Base-by-base conservation (phyloP, 2,888 invertebrate genomes). In the Meandrusa payeni region DNA sequence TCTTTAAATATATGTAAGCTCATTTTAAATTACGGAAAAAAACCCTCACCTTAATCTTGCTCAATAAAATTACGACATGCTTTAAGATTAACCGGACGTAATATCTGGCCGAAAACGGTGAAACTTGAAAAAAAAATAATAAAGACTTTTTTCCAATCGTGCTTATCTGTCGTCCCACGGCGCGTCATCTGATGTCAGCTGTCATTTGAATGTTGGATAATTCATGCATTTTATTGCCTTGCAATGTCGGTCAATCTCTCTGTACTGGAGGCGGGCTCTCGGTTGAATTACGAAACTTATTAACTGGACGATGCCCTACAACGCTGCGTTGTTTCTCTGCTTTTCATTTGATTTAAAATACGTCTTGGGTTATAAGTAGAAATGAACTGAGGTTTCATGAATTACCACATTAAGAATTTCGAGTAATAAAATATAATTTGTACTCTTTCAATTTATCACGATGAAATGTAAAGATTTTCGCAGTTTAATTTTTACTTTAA, bases 281-380 rank as follows among this genome's bases (percentile, higher is more conserved):
- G 29, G 22, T 33, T 26, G 22, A 22, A 33, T 50, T 31, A 29
- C 38, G 32, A 47, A 47, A 46, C 27, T 20, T 44, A 33, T 43
- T 27, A 23, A 43, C 22, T 42, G 46, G 36, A 22, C 33, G 36
- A 63, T 66, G 27, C 28, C 28, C 22, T 5, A 5, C n/a, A 28
- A 36, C 23, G 11, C 5, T 11, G 13, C 5, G 6, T 23, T 28
- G 22, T 29, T 36, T 37, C 17, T 36, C 15, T 24, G 24, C 9
- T 40, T 13, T 32, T 24, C 61, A 59, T 63, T 64, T 55, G 59
- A 59, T 61, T 27, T 19, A 11, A 10, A 11, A 39, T 4, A 5
- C 5, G 1, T 19, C n/a, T n/a, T n/a, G n/a, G n/a, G n/a, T n/a
- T n/a, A n/a, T n/a, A n/a, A n/a, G n/a, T n/a, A n/a, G n/a, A n/a